A percentile compares a stretch with the other conserved stretches of the same genome.
Evolutionary conservation across 2,113 vertebrate genomes (phyloP).

Genomic region (Pangasianodon hypophthalmus): DNA sequence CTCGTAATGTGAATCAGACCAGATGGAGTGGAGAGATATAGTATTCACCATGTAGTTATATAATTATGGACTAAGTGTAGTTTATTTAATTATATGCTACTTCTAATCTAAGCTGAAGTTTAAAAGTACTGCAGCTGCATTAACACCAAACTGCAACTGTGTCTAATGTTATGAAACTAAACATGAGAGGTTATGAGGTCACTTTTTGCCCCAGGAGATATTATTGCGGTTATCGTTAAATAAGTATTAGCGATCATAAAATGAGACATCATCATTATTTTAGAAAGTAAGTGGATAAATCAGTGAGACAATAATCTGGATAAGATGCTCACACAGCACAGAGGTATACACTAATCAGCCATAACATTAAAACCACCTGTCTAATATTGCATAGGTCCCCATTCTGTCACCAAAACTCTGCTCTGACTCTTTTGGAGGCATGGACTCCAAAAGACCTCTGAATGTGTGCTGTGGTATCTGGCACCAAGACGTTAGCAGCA

Average conservation of each 20-base stretch:
- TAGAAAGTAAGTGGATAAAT: not conserved
- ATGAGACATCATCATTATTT: not conserved
- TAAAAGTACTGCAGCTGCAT: not conserved
- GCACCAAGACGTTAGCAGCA: no score
- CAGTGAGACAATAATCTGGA: not conserved
- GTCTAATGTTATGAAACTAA: not conserved
- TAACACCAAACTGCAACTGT: not conserved
- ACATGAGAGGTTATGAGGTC: not conserved
- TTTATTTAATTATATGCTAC: constrained; percentile 43
- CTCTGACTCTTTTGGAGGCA: no score
- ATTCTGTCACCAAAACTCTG: no score
- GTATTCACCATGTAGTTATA: not conserved
- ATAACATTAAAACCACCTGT: not conserved
- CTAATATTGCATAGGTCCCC: no score
- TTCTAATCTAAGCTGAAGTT: constrained; percentile 30
- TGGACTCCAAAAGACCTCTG: no score
- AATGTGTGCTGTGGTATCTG: no score
- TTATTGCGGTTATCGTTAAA: not conserved
- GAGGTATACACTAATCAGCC: not conserved
- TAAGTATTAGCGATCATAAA: not conserved
- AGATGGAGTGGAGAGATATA: constrained; percentile 20
- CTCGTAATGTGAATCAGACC: constrained; percentile 13
- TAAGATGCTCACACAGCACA: not conserved
- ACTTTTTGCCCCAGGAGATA: not conserved
- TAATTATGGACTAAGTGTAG: not conserved